These are phyloP conservation scores for Actinopyga echinites DNA, from an alignment of 53 echinoderm and acorn worm species.

Conservation along the genomic window DNA sequence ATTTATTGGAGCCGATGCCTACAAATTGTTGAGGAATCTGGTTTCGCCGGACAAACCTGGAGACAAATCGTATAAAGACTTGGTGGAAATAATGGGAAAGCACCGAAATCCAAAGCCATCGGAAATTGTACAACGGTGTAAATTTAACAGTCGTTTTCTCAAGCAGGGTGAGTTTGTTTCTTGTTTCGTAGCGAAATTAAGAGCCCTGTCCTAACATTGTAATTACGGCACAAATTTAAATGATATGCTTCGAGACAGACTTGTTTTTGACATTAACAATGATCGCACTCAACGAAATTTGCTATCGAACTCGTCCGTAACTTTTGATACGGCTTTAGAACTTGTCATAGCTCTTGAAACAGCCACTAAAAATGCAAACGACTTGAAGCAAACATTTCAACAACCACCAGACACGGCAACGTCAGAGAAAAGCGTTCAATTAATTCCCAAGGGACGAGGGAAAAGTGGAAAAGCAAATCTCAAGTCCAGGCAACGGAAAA, in stretches of 20 bases:
- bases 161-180: slow-evolving; percentile 7
- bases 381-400: slow-evolving; percentile 5
- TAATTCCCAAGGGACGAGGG: not conserved
- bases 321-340: slow-evolving; percentile 30
- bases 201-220: slow-evolving; percentile 31
- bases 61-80: slow-evolving; percentile 18
- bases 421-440: not conserved
- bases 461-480: not conserved
- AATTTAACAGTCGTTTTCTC: slow-evolving; percentile 33
- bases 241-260: slow-evolving; percentile 31
- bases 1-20: not conserved
- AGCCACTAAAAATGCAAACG: slow-evolving; percentile 30
- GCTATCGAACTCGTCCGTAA: not conserved
- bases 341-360: slow-evolving; percentile 32
- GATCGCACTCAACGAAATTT: slow-evolving; percentile 40
- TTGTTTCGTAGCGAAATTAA: slow-evolving; percentile 25
- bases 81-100: slow-evolving; percentile 37
- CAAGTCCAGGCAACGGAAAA: no score
- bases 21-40: slow-evolving; percentile 40
- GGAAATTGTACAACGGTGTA: slow-evolving; percentile 52
- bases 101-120: slow-evolving; percentile 52
- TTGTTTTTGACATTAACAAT: slow-evolving; percentile 40
- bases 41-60: slow-evolving; percentile 49
- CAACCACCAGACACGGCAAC: not conserved
- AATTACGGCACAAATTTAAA: slow-evolving; percentile 34